Evolutionary conservation across 2,113 vertebrate species (phyloP).

Genomic region (Psilopsiagon aurifrons): DNA sequence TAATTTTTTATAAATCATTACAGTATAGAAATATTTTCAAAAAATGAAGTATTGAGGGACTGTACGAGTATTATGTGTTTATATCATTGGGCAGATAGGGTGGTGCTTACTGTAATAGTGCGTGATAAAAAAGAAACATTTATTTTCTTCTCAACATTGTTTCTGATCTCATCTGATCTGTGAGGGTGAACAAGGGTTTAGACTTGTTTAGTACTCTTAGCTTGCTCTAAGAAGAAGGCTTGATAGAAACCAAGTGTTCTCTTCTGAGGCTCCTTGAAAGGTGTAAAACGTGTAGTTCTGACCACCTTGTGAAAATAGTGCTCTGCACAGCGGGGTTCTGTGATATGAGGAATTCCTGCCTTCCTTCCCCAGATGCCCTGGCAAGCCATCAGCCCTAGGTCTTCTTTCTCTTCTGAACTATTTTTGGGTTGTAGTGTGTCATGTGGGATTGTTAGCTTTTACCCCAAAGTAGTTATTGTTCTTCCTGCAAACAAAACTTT

Average conservation of each 20-base stretch:
- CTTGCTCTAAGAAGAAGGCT: background rate
- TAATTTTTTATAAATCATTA: constrained; percentile 65
- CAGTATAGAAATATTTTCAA: constrained; percentile 10
- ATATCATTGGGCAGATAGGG: background rate
- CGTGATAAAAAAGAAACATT: background rate
- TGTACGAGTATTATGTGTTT: background rate
- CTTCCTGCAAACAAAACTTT: background rate
- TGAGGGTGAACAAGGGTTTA: background rate
- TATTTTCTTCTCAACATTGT: background rate
- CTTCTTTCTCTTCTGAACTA: rapidly evolving
- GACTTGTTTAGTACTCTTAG: background rate
- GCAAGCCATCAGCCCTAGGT: background rate
- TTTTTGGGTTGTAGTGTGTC: background rate
- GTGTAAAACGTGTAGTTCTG: background rate
- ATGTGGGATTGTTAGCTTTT: background rate
- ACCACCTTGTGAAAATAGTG: background rate
- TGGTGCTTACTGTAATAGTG: background rate
- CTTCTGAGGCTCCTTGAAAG: background rate
- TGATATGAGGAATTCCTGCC: background rate
- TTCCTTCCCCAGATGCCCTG: background rate
- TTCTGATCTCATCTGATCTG: background rate
- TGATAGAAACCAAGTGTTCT: background rate
- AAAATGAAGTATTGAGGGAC: background rate
- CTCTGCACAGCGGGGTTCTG: background rate
- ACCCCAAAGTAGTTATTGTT: background rate